Evolutionary conservation across 2,113 vertebrate species (phyloP), one percentile per base, ranked within the genome.

Genomic region (Baryphthengus martii): DNA sequence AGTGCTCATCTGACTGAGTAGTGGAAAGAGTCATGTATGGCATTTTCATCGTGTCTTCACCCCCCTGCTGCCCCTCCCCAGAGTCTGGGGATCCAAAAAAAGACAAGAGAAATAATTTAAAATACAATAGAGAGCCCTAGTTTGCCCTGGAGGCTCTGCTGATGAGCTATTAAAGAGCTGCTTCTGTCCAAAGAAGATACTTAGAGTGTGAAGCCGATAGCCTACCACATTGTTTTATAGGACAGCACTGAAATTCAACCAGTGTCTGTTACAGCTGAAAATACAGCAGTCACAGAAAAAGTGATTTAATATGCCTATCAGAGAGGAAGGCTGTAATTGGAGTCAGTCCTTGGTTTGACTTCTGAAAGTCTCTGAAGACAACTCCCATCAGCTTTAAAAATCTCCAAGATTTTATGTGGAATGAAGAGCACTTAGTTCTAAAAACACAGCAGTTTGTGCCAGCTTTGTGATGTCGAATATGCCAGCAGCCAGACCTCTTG

Each of bases 1-100:
- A 93, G 70, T 53, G 62, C 80, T 96, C 73, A 68, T 97, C 88
- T 66, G 42, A 91, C 67, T 63, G 73, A 96, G 92, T 39, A 96
- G 90, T 96, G 94, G 92, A 88, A 95, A 93, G 85, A 97, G 86
- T 93, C 90, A 76, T 75, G 90, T 78, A 93, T 88, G 90, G 89
- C 92, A 96, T 97, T 96, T 95, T 70, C 95, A 89, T 90, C 89
- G 4, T 56, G 84, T 89, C 87, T 92, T 81, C 89, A 72, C 47
- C 65, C 72, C 33, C 25, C 19, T 11, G 0, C 25, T 3, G 2
- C 88, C 83, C 75, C 68, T 63, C 86, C 56, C 72, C 26, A 29
- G 61, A 75, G 61, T 35, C 33, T 35, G 37, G 44, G 76, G 92
- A 93, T 66, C 90, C 76, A 93, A 95, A 95, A 95, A 81, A 74